Percentiles rank a stretch among this genome's conserved stretches.
Evolutionary conservation across 2,797 vertebrate genomes (phyloP).

Genomic region (Pantherophis alleghaniensis): DNA sequence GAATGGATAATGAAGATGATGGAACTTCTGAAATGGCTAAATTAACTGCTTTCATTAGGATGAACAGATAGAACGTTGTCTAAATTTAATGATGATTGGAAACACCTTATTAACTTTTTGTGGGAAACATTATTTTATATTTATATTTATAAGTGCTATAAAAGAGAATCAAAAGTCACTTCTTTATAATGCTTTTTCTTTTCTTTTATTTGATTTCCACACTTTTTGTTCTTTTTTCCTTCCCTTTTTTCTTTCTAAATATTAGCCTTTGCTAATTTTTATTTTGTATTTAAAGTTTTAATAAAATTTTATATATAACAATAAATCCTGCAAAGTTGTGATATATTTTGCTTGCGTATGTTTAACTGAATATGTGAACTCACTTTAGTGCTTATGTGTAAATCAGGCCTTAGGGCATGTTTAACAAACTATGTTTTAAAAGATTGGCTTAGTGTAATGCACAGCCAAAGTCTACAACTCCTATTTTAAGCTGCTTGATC

Average conservation of each 20-base stretch:
- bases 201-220: not conserved
- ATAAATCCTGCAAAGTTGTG: not conserved
- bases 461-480: not conserved
- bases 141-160: not conserved
- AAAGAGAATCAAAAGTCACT: not conserved
- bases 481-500: not conserved
- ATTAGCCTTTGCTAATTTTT: not conserved
- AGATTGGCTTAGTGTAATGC: not conserved
- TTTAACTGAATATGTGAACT: not conserved
- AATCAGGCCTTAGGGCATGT: not conserved
- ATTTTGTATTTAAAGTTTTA: not conserved
- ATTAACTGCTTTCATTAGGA: not conserved
- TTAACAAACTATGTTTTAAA: not conserved
- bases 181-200: not conserved
- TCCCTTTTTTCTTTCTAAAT: not conserved
- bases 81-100: not conserved
- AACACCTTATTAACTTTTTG: not conserved
- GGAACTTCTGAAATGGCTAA: not conserved
- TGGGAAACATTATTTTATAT: not conserved
- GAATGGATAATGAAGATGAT: not conserved
- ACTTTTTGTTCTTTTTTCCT: not conserved
- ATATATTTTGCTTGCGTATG: not conserved
- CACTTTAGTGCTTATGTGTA: not conserved
- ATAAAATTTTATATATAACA: not conserved
- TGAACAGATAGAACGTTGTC: not conserved